phyloP scores from a whole-genome alignment of 2,888 invertebrate species.

The Conus canariensis region DNA sequence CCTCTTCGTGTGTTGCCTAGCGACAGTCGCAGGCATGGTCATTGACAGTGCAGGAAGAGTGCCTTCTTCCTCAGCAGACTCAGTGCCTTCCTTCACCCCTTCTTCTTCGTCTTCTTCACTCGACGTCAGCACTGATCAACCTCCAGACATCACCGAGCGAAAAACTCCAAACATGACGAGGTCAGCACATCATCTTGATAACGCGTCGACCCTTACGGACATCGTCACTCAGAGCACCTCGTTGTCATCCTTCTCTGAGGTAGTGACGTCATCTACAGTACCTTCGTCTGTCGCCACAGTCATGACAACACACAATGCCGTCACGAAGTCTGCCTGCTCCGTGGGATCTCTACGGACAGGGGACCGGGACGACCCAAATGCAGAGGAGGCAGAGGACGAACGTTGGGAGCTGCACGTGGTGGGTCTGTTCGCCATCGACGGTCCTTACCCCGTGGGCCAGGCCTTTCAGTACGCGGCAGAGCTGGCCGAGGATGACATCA shows the following conservation, averaged over 20 bases:
- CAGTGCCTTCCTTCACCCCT: not conserved
- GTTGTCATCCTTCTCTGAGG: not conserved
- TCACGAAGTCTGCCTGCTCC: not conserved
- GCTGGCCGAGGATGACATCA: slow-evolving; percentile 55
- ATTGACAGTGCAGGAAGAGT: not conserved
- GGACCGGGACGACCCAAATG: not conserved
- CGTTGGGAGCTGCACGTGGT: slow-evolving; percentile 16
- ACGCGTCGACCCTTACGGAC: not conserved
- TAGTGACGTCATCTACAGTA: not conserved
- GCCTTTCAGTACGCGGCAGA: slow-evolving; percentile 50
- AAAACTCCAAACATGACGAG: not conserved
- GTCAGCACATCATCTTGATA: not conserved
- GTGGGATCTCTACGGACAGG: not conserved
- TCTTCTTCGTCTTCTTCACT: not conserved
- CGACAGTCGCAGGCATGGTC: not conserved
- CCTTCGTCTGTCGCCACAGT: not conserved
- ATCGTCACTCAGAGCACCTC: not conserved
- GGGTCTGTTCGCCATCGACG: slow-evolving; percentile 27
- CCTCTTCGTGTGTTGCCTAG: not conserved
- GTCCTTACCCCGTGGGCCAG: slow-evolving; percentile 41
- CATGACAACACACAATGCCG: not conserved
- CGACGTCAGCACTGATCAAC: not conserved
- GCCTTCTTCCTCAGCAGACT: not conserved
- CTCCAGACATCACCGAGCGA: not conserved
- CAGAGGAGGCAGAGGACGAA: not conserved